phyloP scores from a whole-genome alignment of 1,140 invertebrate species.

The Pogonognathellus flavescens region DNA sequence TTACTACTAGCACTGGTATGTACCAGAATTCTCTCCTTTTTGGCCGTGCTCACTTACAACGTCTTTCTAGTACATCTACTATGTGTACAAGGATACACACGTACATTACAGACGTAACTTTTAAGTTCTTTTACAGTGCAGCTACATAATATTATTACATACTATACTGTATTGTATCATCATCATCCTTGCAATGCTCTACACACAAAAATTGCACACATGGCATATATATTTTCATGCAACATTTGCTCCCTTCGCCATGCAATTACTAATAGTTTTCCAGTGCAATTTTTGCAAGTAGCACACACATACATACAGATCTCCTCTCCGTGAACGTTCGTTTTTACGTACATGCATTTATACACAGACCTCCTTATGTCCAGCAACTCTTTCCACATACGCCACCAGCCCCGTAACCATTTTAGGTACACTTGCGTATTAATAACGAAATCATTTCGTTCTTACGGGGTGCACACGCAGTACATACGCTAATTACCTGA shows the following conservation, averaged over 20 bases:
- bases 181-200: too few species aligned
- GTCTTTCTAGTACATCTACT: too few species aligned
- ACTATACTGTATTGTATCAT: too few species aligned
- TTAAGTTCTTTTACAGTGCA: too few species aligned
- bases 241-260: neutral
- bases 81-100: too few species aligned
- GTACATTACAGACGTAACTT: too few species aligned
- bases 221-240: conserved; percentile 1
- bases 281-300: conserved; percentile 22
- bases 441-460: neutral
- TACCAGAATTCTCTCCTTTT: too few species aligned
- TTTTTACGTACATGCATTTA: too few species aligned
- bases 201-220: conserved; percentile 7
- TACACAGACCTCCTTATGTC: conserved; percentile 2
- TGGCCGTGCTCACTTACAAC: too few species aligned
- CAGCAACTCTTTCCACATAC: neutral
- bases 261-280: neutral
- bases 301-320: neutral
- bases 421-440: neutral
- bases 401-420: neutral
- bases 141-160: too few species aligned
- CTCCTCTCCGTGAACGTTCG: too few species aligned
- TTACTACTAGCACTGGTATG: neutral
- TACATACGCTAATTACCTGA: conserved; percentile 13
- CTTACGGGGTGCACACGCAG: too few species aligned